These are phyloP conservation scores for Labeo rohita DNA, from an alignment of 2,113 vertebrate species.

Conservation along the genomic window DNA sequence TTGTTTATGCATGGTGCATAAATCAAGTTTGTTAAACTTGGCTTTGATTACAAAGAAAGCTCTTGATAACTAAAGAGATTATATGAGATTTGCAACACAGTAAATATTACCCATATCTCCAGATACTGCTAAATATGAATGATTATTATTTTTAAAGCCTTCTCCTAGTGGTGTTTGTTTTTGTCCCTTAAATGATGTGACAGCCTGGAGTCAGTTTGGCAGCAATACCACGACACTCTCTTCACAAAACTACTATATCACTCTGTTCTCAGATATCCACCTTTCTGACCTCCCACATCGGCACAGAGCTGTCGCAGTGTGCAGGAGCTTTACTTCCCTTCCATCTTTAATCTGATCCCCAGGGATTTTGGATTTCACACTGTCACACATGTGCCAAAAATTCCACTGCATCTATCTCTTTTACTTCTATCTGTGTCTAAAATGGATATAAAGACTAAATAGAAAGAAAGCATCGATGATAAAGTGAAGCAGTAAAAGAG, in stretches of 20 bases:
- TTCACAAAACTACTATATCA: conserved; percentile 24
- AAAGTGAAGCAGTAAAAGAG: background rate
- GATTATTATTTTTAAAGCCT: background rate
- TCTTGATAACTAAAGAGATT: background rate
- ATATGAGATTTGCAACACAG: background rate
- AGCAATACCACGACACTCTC: conserved; percentile 12
- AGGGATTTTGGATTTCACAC: conserved; percentile 50
- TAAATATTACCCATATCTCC: too few species aligned
- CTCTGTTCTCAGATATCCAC: conserved; percentile 42
- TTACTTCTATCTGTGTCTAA: background rate
- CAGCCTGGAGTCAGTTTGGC: conserved; percentile 40
- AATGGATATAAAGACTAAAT: conserved; percentile 22
- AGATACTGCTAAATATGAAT: background rate
- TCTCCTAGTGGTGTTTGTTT: background rate
- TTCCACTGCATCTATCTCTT: conserved; percentile 35
- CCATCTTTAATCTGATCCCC: conserved; percentile 56
- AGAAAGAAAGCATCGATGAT: background rate
- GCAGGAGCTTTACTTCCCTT: conserved; percentile 50
- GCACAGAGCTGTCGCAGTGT: conserved; percentile 41
- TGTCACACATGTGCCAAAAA: conserved; percentile 39
- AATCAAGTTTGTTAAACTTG: background rate
- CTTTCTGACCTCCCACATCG: conserved; percentile 44
- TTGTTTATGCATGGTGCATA: background rate
- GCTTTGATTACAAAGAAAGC: too few species aligned
- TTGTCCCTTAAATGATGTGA: conserved; percentile 38